Base-by-base conservation (phyloP, 2,113 vertebrate species). In the Stigmatopora nigra region DNA sequence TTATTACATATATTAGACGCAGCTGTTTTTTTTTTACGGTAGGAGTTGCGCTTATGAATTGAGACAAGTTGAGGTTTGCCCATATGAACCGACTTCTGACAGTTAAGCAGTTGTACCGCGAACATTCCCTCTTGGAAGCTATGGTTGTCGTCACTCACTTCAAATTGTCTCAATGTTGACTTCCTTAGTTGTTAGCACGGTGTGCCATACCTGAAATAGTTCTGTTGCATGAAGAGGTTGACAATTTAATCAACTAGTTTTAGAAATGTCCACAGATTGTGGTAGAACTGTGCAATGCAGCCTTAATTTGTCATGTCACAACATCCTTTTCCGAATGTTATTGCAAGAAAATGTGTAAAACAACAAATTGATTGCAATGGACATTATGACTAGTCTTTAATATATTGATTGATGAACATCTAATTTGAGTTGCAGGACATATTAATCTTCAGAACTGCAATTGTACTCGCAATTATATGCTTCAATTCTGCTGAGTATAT, bases 1-100 rank as follows among this genome's bases (percentile, higher is more conserved):
- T 61, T 44, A 13, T 61, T 45, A 2, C 12, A 15, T 15, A 9
- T 31, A 31, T 56, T 31, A 31, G 53, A 31, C 53, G 13, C 15
- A 58, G 38, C 31, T 55, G 17, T n/a, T 58, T 10, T 41, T 58
- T 10, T 41, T 31, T 31, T 41, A 41, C 38, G 9, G 63, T 68
- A 45, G 31, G 19, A 52, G 36, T 48, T 22, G 14, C 63, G 16
- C 36, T 44, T 25, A 55, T 47, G 70, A 67, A 69, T 64, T 38
- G 53, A 55, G 13, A 35, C 25, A 84, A 57, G 67, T 56, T 70
- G 82, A 61, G 51, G 20, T 57, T 52, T 64, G 56, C 12, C 41
- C 36, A 20, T 11, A 11, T 44, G 36, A n/a, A 41, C 36, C 36
- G n/a, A 16, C 17, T 59, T 11, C 16, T 17, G 12, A 35, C 25